Base-by-base conservation (phyloP, 1,140 invertebrate species). In the Homalodisca vitripennis region DNA sequence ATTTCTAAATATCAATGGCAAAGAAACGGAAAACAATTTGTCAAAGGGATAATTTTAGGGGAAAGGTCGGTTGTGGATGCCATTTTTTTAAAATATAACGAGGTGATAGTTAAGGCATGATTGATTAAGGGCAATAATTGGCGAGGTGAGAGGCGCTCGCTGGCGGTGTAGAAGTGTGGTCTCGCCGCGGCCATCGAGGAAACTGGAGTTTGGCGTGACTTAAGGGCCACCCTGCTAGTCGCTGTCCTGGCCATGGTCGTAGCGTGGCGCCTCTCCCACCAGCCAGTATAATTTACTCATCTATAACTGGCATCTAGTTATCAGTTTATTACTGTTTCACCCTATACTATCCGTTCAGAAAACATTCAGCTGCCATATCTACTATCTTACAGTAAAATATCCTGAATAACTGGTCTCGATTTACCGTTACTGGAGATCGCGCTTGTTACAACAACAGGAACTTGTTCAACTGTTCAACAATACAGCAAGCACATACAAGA, bases 261-360 rank as follows among this genome's bases (percentile, higher is more conserved):
- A 3, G 48, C 48, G 48, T 51, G 48, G 48, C 48, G 48, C 48
- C 48, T 51, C 48, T 3, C 17, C 48, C 48, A n/a, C n/a, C 3
- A 22, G 48, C 6, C 48, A 20, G 48, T 51, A 51, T 51, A 51
- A 51, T 51, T 51, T 51, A 51, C 48, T 51, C 48, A 51, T 51
- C 48, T 51, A 51, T 51, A 51, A 51, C 48, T 51, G 48, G 48
- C 48, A 51, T 51, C 48, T 51, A 51, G 48, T 51, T 51, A 51
- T 51, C 48, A 51, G 48, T 51, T 51, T 51, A 51, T 51, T 51
- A 51, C 48, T 22, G 48, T 51, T 22, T 51, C 48, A 12, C 48
- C 3, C 3, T 6, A 3, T 51, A 51, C 48, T 51, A 51, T 20
- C 48, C n/a, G 48, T 3, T 22, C 48, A 20, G 22, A 51, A 51